phyloP scores from a whole-genome alignment of 2,113 vertebrate species.

The Sinocyclocheilus rhinocerous region DNA sequence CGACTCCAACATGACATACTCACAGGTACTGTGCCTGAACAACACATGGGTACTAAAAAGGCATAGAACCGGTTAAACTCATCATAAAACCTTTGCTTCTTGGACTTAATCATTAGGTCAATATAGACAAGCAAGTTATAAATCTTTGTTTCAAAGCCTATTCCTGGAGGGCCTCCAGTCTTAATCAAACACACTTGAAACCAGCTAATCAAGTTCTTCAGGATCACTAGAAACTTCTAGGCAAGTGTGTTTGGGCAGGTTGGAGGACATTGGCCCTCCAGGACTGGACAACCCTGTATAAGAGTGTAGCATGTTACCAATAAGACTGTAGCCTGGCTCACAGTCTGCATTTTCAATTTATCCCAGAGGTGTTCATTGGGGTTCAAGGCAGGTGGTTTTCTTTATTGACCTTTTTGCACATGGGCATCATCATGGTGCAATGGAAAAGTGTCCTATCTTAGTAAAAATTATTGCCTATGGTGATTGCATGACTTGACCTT shows the following conservation, averaged over 20 bases:
- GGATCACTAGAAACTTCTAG: background rate
- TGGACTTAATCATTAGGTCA: background rate
- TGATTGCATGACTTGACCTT: background rate
- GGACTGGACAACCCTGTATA: background rate
- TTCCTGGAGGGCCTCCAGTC: background rate
- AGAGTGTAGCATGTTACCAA: background rate
- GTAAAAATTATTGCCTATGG: background rate
- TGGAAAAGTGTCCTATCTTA: too few species aligned
- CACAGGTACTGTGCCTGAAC: slow-evolving; percentile 74
- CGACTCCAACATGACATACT: slow-evolving; percentile 88
- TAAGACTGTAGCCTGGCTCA: background rate
- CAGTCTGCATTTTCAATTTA: background rate
- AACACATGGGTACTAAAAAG: background rate
- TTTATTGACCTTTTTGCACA: background rate
- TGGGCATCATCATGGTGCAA: background rate
- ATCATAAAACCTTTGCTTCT: background rate
- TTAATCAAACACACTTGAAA: background rate
- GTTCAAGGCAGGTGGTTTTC: background rate
- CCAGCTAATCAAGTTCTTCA: background rate
- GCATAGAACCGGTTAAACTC: background rate
- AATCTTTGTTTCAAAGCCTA: background rate
- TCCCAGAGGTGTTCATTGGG: background rate
- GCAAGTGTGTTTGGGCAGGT: background rate
- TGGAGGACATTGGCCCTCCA: background rate
- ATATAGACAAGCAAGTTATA: background rate